Evolutionary conservation across 2,888 invertebrate genomes (phyloP).

Genomic region (Sipunculus nudus): DNA sequence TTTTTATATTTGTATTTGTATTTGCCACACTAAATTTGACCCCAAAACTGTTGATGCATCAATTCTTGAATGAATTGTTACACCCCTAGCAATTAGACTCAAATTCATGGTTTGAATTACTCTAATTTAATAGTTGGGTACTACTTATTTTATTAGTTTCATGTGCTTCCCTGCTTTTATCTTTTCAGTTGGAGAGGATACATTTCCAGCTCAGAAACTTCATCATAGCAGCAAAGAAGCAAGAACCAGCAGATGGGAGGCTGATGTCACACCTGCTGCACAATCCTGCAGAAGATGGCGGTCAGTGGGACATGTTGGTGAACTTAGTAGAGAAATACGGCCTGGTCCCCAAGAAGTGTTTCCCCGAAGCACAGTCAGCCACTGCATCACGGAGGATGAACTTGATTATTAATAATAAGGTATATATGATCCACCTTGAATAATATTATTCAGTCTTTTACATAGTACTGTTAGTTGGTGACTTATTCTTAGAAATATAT

Average conservation of each 20-base stretch:
- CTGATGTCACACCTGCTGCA: conserved; percentile 80
- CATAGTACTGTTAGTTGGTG: background rate
- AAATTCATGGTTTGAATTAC: too few species aligned
- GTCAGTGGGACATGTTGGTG: conserved; percentile 93
- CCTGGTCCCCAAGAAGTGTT: conserved; percentile 86
- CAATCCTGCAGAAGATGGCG: conserved; percentile 55
- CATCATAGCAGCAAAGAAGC: conserved; percentile 78
- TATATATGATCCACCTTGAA: conserved; percentile 65
- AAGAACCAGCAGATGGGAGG: conserved; percentile 81
- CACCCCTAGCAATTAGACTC: too few species aligned
- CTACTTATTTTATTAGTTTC: too few species aligned
- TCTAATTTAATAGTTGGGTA: too few species aligned
- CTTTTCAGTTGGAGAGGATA: conserved; percentile 83
- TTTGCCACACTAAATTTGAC: too few species aligned
- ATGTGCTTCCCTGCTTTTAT: too few species aligned
- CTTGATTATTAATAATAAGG: conserved; percentile 83
- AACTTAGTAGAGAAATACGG: conserved; percentile 89
- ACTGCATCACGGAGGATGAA: too few species aligned
- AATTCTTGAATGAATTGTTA: too few species aligned
- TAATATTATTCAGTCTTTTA: background rate
- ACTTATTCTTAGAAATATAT: background rate
- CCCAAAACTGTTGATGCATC: too few species aligned
- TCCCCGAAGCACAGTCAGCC: conserved; percentile 88
- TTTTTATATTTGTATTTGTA: too few species aligned
- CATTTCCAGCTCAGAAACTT: conserved; percentile 87